Evolutionary conservation across 2,888 invertebrate species (phyloP).

Genomic region (Harpalus rubripes): DNA sequence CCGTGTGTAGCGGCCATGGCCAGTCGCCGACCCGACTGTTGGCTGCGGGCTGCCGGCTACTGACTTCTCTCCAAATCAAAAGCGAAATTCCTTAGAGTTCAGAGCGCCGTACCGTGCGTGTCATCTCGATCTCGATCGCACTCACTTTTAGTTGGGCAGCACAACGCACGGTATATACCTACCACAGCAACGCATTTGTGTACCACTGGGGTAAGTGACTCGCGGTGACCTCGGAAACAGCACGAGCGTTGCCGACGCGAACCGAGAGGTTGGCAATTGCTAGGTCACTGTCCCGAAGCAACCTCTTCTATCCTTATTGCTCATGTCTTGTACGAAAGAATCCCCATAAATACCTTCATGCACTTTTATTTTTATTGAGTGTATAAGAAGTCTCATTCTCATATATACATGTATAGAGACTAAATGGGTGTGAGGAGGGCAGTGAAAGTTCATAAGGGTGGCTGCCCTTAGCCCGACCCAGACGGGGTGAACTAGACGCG

Average conservation of each 20-base stretch:
- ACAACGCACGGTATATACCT: not conserved
- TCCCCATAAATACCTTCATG: too few species aligned
- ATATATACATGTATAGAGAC: not conserved
- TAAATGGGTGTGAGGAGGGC: not conserved
- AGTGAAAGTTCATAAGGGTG: conserved; percentile 73
- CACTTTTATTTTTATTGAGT: conserved; percentile 60
- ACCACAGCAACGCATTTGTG: conserved; percentile 72
- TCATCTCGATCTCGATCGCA: conserved; percentile 15
- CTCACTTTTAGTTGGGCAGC: conserved; percentile 57
- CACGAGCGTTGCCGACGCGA: conserved; percentile 70
- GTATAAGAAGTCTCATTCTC: too few species aligned
- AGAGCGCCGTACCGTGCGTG: conserved; percentile 20
- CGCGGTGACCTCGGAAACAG: conserved; percentile 79
- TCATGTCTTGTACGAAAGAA: not conserved
- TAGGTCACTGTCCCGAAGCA: conserved; percentile 76
- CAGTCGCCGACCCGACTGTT: conserved; percentile 42
- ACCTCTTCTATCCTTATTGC: conserved; percentile 56
- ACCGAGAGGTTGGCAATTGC: conserved; percentile 70
- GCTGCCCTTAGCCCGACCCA: conserved; percentile 68
- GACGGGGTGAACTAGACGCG: not conserved
- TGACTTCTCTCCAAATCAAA: conserved; percentile 46
- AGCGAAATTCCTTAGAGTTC: conserved; percentile 55
- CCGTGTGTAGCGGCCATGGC: conserved; percentile 38
- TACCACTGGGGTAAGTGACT: conserved; percentile 84
- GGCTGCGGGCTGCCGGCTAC: conserved; percentile 69